These are phyloP conservation scores for Chelonia mydas DNA, from an alignment of 2,797 vertebrate species.

Conservation along the genomic window DNA sequence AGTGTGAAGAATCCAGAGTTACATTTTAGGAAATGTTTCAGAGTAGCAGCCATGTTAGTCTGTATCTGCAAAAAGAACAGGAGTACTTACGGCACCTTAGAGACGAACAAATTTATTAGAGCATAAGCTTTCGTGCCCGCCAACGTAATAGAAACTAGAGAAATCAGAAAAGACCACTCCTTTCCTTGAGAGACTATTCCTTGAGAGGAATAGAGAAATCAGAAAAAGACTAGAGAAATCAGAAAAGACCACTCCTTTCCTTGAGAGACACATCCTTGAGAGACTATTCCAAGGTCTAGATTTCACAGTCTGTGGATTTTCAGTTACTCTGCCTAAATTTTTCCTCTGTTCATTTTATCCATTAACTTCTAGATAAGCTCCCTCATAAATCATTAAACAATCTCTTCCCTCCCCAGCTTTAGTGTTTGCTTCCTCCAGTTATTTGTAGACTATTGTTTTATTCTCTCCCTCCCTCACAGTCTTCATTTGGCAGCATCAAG, in stretches of 20 bases:
- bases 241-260: not conserved
- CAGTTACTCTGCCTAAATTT: not conserved
- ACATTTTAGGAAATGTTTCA: too few relatives aligned
- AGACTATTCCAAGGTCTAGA: not conserved
- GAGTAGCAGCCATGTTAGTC: too few relatives aligned
- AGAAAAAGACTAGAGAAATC: rapidly evolving
- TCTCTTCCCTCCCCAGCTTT: not conserved
- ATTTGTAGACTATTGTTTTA: not conserved
- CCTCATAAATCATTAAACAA: not conserved
- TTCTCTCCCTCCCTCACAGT: not conserved
- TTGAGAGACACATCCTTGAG: too few relatives aligned
- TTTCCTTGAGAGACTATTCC: not conserved
- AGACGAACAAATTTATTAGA: too few relatives aligned
- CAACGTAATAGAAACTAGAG: not conserved
- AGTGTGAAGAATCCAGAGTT: not conserved
- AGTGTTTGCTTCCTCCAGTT: not conserved
- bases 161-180: rapidly evolving
- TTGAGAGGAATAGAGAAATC: rapidly evolving
- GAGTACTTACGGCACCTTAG: too few relatives aligned
- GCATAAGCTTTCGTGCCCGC: not conserved
- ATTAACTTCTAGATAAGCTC: not conserved
- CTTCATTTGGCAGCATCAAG: not conserved
- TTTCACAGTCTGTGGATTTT: not conserved
- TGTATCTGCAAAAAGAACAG: too few relatives aligned
- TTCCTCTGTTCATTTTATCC: not conserved